Percentiles rank a stretch among this genome's conserved stretches.
These are phyloP conservation scores for Leptocoma aspasia DNA, from an alignment of 2,113 vertebrate species.

Conservation along the genomic window DNA sequence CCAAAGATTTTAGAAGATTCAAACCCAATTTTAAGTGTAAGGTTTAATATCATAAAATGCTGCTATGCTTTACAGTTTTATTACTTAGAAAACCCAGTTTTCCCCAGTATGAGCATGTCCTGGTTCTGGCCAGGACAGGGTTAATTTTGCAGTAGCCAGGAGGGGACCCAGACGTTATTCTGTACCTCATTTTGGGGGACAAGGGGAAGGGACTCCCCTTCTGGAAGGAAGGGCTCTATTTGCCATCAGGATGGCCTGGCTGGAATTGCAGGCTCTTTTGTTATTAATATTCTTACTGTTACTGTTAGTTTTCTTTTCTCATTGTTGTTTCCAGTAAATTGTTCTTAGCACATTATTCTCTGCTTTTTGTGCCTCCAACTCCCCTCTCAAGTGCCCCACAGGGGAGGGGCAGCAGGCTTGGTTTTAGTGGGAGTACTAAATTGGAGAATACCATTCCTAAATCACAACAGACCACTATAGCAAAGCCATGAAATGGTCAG, in stretches of 20 bases:
- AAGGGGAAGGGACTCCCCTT: not conserved
- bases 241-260: not conserved
- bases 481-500: not conserved
- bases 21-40: not conserved
- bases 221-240: not conserved
- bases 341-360: not conserved
- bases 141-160: not conserved
- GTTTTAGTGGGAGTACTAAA: not conserved
- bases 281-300: not conserved
- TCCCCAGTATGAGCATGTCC: not conserved
- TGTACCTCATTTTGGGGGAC: fast-evolving
- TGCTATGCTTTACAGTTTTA: not conserved
- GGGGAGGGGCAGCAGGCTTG: fast-evolving
- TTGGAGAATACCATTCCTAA: not conserved
- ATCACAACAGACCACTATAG: not conserved
- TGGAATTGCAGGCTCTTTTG: not conserved
- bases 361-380: not conserved
- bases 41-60: not conserved
- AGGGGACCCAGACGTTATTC: not conserved
- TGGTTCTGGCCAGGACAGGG: not conserved
- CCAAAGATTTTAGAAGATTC: not conserved
- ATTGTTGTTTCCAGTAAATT: not conserved
- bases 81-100: not conserved
- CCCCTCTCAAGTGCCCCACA: not conserved
- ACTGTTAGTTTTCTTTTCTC: not conserved